Percentiles rank a stretch among this genome's conserved stretches.
Conservation (phyloP, 2,888 invertebrate species). For the Yponomeuta malinellus region DNA sequence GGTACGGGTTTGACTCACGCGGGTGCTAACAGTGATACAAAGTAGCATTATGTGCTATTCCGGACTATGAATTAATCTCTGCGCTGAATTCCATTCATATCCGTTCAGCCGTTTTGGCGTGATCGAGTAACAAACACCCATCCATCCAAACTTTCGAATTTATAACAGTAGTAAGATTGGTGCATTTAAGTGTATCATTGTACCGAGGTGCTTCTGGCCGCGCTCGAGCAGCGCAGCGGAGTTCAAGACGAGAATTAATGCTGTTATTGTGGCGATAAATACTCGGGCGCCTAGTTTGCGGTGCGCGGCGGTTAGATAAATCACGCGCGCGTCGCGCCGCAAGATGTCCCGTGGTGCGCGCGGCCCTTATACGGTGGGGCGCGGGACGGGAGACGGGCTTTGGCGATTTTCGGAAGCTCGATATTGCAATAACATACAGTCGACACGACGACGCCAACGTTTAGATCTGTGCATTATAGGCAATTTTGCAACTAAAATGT, state of each 20-base stretch:
- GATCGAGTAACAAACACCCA: too few relatives aligned
- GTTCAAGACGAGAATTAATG: conserved; percentile 64
- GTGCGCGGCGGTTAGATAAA: conserved; percentile 64
- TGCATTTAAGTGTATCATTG: background rate
- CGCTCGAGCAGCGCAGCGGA: conserved; percentile 32
- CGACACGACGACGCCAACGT: too few relatives aligned
- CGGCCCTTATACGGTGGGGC: background rate
- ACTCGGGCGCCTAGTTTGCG: conserved; percentile 65
- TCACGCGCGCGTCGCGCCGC: conserved; percentile 55
- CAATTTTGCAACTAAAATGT: too few relatives aligned
- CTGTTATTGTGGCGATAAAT: conserved; percentile 74
- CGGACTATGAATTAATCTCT: too few relatives aligned
- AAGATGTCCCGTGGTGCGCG: conserved; percentile 46
- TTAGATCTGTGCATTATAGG: too few relatives aligned
- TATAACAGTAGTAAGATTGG: too few relatives aligned
- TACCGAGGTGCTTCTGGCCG: background rate
- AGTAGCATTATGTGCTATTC: too few relatives aligned
- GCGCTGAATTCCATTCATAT: too few relatives aligned
- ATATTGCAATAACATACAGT: background rate
- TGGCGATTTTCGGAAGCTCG: background rate
- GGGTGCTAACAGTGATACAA: too few relatives aligned
- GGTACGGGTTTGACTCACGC: too few relatives aligned
- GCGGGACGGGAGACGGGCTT: background rate
- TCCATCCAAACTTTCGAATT: too few relatives aligned
- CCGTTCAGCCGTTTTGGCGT: too few relatives aligned